These are phyloP conservation scores for Phataginus tricuspis DNA, from an alignment of 2,797 vertebrate species.

Conservation along the genomic window DNA sequence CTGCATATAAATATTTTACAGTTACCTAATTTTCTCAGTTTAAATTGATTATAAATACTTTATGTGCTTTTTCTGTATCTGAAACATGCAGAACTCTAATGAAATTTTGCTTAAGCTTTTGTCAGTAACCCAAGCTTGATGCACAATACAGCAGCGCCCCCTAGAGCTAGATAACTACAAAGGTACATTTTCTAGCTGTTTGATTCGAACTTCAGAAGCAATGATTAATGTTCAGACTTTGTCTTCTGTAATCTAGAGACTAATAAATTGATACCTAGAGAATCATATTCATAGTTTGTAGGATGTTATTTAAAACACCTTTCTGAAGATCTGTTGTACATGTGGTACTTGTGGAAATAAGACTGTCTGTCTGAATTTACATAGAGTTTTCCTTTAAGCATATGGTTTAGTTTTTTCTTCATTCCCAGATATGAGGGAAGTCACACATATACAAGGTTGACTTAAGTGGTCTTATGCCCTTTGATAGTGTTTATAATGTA, in stretches of 20 bases:
- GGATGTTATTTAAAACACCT: neutral
- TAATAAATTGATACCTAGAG: neutral
- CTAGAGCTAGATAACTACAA: constrained; percentile 77
- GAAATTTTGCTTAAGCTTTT: constrained; percentile 76
- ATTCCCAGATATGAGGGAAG: neutral
- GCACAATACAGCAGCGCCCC: constrained; percentile 84
- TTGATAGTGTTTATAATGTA: neutral
- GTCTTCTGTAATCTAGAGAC: neutral
- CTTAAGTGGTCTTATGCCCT: neutral
- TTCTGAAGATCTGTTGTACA: neutral
- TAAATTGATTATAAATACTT: constrained; percentile 87
- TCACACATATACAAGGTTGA: neutral
- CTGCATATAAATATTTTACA: constrained; percentile 84
- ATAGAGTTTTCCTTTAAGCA: neutral
- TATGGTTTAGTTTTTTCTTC: neutral
- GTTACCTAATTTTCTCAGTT: constrained; percentile 84
- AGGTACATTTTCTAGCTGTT: neutral
- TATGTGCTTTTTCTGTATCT: constrained; percentile 80
- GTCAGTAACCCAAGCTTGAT: constrained; percentile 26
- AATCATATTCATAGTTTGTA: neutral
- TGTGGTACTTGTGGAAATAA: neutral
- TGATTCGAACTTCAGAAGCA: constrained; percentile 21
- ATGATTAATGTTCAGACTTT: neutral
- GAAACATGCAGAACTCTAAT: constrained; percentile 81
- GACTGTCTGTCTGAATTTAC: neutral